Evolutionary conservation across 2,888 invertebrate species (phyloP).

Genomic region (Lepidochrysops patricia): DNA sequence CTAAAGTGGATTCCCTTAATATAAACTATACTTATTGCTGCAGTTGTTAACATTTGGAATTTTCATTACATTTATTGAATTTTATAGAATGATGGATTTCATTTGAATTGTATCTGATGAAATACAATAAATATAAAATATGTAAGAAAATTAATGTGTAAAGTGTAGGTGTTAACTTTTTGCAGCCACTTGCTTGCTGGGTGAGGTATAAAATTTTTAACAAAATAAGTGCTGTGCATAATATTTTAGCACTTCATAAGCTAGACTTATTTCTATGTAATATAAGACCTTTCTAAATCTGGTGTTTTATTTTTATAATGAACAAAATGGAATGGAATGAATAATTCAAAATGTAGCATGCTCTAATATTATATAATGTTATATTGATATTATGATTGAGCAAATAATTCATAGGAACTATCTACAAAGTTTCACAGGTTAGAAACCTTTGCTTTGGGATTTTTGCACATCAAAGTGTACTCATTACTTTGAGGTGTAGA

Average conservation of each 20-base stretch:
- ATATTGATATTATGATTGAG: too few relatives aligned
- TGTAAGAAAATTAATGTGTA: not conserved
- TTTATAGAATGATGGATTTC: not conserved
- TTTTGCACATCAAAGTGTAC: too few relatives aligned
- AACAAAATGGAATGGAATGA: too few relatives aligned
- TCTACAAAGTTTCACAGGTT: too few relatives aligned
- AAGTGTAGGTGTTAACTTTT: not conserved
- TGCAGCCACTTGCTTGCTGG: not conserved
- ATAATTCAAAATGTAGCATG: too few relatives aligned
- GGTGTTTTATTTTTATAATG: not conserved
- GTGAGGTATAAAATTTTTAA: not conserved
- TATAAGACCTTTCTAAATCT: conserved; percentile 1
- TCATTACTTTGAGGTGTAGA: too few relatives aligned
- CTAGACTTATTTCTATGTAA: conserved; percentile 2
- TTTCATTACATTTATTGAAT: not conserved
- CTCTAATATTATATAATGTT: not conserved
- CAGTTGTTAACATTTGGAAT: not conserved
- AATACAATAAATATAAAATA: not conserved
- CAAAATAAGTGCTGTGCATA: not conserved
- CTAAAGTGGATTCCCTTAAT: not conserved
- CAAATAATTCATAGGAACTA: too few relatives aligned
- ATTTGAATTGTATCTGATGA: not conserved
- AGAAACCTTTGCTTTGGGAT: too few relatives aligned
- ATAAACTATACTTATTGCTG: not conserved
- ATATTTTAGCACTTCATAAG: not conserved